These are phyloP conservation scores for Anodontia alba DNA, from an alignment of 2,888 invertebrate genomes.

Conservation along the genomic window DNA sequence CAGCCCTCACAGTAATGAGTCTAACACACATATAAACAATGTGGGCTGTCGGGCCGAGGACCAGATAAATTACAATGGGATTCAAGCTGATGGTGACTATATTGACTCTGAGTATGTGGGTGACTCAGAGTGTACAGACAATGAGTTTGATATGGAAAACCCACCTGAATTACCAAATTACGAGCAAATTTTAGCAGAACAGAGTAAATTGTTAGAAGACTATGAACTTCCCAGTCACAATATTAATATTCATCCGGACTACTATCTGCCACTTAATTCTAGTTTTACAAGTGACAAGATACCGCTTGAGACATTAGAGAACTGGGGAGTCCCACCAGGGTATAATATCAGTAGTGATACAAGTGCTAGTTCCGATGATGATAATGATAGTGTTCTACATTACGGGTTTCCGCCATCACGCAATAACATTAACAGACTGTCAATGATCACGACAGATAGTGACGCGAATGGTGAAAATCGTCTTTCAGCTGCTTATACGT, in stretches of 20 bases:
- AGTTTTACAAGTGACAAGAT: conserved; percentile 57
- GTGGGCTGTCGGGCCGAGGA: conserved; percentile 25
- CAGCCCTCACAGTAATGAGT: conserved; percentile 92
- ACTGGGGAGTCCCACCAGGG: conserved; percentile 57
- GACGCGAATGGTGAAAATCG: conserved; percentile 13
- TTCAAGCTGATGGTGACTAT: conserved; percentile 54
- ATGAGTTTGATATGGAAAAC: conserved; percentile 86
- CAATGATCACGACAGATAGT: conserved; percentile 6
- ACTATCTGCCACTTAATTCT: conserved; percentile 90
- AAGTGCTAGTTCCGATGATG: conserved; percentile 59
- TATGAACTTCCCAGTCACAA: conserved; percentile 85
- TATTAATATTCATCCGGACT: conserved; percentile 93
- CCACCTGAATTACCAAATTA: conserved; percentile 86
- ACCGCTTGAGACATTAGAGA: conserved; percentile 41
- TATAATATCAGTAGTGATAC: conserved; percentile 42
- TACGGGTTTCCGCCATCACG: conserved; percentile 80
- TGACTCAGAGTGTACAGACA: conserved; percentile 89
- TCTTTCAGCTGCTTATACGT: conserved; percentile 63
- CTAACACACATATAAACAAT: conserved; percentile 86
- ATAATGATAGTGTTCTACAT: conserved; percentile 79
- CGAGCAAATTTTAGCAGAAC: conserved; percentile 84
- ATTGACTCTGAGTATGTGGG: conserved; percentile 87
- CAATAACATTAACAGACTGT: conserved; percentile 52
- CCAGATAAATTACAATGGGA: neutral
- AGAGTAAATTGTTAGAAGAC: conserved; percentile 76